Base-by-base conservation (phyloP, 2,888 invertebrate genomes). In the Macaria liturata region DNA sequence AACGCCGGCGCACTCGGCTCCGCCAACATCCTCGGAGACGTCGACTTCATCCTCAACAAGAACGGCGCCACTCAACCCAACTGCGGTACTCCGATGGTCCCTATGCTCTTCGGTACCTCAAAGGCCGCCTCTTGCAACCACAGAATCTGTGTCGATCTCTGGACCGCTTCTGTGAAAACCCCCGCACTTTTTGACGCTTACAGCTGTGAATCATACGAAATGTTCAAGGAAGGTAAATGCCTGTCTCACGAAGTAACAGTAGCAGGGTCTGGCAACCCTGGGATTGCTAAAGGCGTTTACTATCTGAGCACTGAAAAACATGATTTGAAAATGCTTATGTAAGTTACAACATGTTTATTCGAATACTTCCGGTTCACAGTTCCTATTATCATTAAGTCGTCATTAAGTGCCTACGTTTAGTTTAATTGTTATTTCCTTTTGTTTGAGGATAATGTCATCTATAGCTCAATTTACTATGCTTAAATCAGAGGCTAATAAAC, bases 31-130 rank as follows among this genome's bases (percentile, higher is more conserved):
- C 71, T 93, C 39, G 94, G 92, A 0, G 93, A 93, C 50, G 80
- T 92, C 4, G 94, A 94, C 72, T 94, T 94, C 74, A 93, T 92
- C 67, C 87, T 93, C 1, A 94, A 94, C 68, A 94, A 93, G 67
- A 92, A 93, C 42, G 94, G 94, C 0, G 75, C 74, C 8, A 75
- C 87, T 0, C 94, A 94, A 69, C 94, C 94, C 0, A 89, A 93
- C 30, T 94, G 94, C 67, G 80, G 76, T 0, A 86, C 81, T 0
- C 81, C 86, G 1, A 64, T 84, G 1, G 68, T 91, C 32, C 89
- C 90, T 7, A 82, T 81, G 0, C 70, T 89, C 7, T 83, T 84
- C 6, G 84, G 84, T 50, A 88, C 87, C 0, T 70, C 85, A 0
- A 83, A 84, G 68, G 86, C 89, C 4, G 90, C 91, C 1, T 84